A percentile compares a stretch with the other conserved stretches of the same genome.
Conservation (phyloP, 2,113 vertebrate genomes). For the Mastomys coucha region DNA sequence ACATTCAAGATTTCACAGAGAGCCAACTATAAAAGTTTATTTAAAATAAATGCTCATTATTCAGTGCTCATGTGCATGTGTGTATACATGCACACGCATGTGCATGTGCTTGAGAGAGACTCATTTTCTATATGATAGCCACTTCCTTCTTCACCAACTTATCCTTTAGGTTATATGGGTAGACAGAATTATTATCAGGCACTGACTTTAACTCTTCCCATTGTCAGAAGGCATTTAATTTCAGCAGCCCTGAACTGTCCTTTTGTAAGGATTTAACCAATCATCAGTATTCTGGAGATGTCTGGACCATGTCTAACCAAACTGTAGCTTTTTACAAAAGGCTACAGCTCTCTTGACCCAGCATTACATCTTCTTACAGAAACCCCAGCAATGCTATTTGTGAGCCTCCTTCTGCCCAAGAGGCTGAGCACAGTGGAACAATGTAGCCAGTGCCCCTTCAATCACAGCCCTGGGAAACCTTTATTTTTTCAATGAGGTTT, state of each 20-base stretch:
- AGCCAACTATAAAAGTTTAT: slow-evolving; percentile 67
- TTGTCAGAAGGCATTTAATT: slow-evolving; percentile 72
- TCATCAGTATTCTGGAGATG: slow-evolving; percentile 82
- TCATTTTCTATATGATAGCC: background rate
- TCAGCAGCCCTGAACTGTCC: slow-evolving; percentile 68
- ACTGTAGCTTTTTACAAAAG: slow-evolving; percentile 78
- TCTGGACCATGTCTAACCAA: slow-evolving; percentile 79
- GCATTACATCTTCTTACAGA: slow-evolving; percentile 82
- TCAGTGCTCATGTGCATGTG: background rate
- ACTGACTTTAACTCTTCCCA: slow-evolving; percentile 79
- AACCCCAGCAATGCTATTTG: slow-evolving; percentile 87
- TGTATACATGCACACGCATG: background rate
- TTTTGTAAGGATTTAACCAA: slow-evolving; percentile 79
- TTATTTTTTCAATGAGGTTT: slow-evolving; percentile 85
- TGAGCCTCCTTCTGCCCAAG: slow-evolving; percentile 84
- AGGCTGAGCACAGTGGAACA: slow-evolving; percentile 84
- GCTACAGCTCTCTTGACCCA: slow-evolving; percentile 84
- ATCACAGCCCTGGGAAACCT: slow-evolving; percentile 85
- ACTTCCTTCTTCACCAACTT: slow-evolving; percentile 62
- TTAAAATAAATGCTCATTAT: slow-evolving; percentile 75
- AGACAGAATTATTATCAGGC: slow-evolving; percentile 56
- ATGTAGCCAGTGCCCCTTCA: slow-evolving; percentile 84
- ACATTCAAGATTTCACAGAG: slow-evolving; percentile 14
- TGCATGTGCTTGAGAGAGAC: background rate
- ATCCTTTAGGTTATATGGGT: slow-evolving; percentile 22